These are phyloP conservation scores for Fringilla coelebs DNA, from an alignment of 2,797 vertebrate genomes.

Conservation along the genomic window DNA sequence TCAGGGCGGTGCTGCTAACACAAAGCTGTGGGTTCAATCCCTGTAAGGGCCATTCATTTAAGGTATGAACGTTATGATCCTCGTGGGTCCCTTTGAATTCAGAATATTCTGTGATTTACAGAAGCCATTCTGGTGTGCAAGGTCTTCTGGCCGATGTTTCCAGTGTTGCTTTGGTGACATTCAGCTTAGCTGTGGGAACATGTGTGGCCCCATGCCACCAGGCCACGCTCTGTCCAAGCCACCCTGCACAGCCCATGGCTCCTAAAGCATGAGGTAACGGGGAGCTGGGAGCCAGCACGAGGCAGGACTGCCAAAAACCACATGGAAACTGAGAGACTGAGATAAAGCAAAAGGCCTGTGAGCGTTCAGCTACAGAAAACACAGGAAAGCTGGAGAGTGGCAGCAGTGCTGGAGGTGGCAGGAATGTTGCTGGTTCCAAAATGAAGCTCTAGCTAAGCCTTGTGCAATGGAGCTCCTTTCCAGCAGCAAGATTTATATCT, in stretches of 20 bases:
- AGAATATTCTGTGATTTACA: not conserved
- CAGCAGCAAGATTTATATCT: not conserved
- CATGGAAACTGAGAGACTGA: not conserved
- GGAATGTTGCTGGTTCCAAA: not conserved
- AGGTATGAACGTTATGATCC: not conserved
- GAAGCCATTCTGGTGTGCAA: accelerated
- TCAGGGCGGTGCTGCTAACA: not conserved
- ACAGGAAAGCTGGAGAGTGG: not conserved
- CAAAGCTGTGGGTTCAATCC: not conserved
- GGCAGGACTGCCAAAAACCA: not conserved
- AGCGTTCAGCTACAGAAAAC: not conserved
- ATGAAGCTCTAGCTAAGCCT: not conserved
- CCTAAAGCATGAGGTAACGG: slow-evolving; percentile 21
- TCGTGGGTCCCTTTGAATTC: not conserved
- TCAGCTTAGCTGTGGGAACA: not conserved
- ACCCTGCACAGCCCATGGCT: not conserved
- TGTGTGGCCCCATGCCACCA: not conserved
- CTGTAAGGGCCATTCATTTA: too few relatives aligned
- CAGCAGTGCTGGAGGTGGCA: not conserved
- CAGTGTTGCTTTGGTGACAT: not conserved
- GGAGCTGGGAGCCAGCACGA: not conserved
- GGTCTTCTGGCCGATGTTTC: accelerated
- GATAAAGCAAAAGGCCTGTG: not conserved
- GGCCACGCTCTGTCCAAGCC: not conserved
- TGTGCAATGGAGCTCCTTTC: not conserved